Conservation (phyloP, 2,797 vertebrate species). For the Podargus strigoides region DNA sequence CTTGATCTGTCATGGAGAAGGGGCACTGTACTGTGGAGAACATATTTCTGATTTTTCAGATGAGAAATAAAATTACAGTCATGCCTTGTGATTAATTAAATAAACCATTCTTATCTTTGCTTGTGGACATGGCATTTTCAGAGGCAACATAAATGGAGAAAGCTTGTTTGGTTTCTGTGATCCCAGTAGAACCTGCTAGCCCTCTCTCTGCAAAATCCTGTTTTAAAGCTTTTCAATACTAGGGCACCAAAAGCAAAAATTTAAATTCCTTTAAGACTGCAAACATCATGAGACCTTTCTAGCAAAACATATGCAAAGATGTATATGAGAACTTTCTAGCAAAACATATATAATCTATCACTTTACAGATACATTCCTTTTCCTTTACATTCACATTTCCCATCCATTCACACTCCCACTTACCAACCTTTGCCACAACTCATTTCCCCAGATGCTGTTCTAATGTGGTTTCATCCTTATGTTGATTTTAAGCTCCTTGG, state of each 20-base stretch:
- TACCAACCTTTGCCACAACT: background rate
- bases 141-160: background rate
- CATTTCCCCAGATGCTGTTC: background rate
- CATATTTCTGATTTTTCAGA: slow-evolving; percentile 28
- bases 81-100: slow-evolving; percentile 42
- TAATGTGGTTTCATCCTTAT: background rate
- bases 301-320: slow-evolving; percentile 2
- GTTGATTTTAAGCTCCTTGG: background rate
- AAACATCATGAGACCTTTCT: background rate
- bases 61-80: slow-evolving; percentile 38
- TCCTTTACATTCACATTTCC: background rate
- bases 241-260: background rate
- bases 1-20: background rate
- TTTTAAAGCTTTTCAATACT: background rate
- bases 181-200: background rate
- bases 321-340: background rate
- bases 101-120: slow-evolving; percentile 19
- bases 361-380: background rate
- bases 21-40: background rate
- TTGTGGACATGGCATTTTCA: slow-evolving; percentile 8
- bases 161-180: slow-evolving; percentile 6
- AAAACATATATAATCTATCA: background rate
- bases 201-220: background rate
- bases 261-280: background rate
- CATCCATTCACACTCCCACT: background rate